Evolutionary conservation across 1,140 invertebrate species (phyloP), one percentile per base, ranked within the genome.

Genomic region (Cataglyphis hispanica): DNA sequence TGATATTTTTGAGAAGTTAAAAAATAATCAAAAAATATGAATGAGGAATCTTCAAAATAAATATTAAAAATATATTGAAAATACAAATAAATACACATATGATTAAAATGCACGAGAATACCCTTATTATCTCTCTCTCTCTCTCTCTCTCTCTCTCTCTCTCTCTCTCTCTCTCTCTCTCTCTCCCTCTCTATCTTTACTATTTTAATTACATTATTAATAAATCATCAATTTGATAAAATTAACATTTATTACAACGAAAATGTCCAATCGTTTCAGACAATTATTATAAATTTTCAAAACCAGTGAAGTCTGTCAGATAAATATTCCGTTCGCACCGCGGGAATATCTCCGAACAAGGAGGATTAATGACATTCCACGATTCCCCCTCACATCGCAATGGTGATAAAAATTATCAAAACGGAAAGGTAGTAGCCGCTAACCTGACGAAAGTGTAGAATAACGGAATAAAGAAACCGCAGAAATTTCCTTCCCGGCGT

Each of bases 381-480:
- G n/a, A 22, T 43, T 70, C 31, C 43, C 16, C 34, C 34, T 6
- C n/a, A 58, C 19, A 37, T 70, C 13, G 43, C 16, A 11, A 25
- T 13, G 16, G 13, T 10, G 7, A 40, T 43, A 46, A 78, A 34
- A 78, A 66, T 78, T 0, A 66, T 66, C 60, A 22, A 77, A 77
- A 77, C 40, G n/a, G 0, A 16, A 10, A 56, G 69, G 16, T 50
- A 61, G 4, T n/a, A n/a, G n/a, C n/a, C 43, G 60, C 25, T n/a
- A 27, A 77, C 40, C 19, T n/a, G n/a, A n/a, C n/a, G n/a, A n/a
- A n/a, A n/a, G n/a, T n/a, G n/a, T n/a, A n/a, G 19, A 7, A 43
- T 50, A 50, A 43, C 40, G 40, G 40, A 43, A 72, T 46, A 25
- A 74, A 83, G 34, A 46, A 72, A 43, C 4, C n/a, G 11, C 69